Conservation (phyloP, 2,888 invertebrate species). For the Lypha dubia region DNA sequence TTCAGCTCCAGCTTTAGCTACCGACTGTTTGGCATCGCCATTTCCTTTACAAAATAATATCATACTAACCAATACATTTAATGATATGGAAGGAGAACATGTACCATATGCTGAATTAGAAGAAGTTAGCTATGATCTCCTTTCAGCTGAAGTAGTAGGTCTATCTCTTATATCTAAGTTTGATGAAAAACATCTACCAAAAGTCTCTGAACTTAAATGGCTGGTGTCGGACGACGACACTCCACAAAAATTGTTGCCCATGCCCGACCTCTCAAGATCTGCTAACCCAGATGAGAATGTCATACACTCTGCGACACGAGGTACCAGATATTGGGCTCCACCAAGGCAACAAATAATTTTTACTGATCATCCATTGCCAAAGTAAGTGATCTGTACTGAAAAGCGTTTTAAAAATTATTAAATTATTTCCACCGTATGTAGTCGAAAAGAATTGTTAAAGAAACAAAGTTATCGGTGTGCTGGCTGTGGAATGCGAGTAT, state of each 20-base stretch:
- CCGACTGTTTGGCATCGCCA: constrained; percentile 58
- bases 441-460: constrained; percentile 86
- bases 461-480: constrained; percentile 92
- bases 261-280: constrained; percentile 87
- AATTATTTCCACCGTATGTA: constrained; percentile 77
- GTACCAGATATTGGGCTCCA: constrained; percentile 93
- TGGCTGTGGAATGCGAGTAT: constrained; percentile 92
- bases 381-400: constrained; percentile 83
- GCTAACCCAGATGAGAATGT: constrained; percentile 87
- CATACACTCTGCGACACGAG: constrained; percentile 85
- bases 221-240: constrained; percentile 90
- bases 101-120: constrained; percentile 79
- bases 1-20: constrained; percentile 58
- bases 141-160: constrained; percentile 91
- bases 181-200: constrained; percentile 89
- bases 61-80: background rate
- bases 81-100: constrained; percentile 72
- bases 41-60: constrained; percentile 14
- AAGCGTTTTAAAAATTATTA: background rate
- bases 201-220: constrained; percentile 91
- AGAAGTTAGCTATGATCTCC: constrained; percentile 83
- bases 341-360: constrained; percentile 93
- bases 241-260: constrained; percentile 89
- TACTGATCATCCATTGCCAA: constrained; percentile 88
- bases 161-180: constrained; percentile 90